A percentile compares a stretch with the other conserved stretches of the same genome.
phyloP scores from a whole-genome alignment of 1,140 invertebrate species.

The Drosophila oshimai region DNA sequence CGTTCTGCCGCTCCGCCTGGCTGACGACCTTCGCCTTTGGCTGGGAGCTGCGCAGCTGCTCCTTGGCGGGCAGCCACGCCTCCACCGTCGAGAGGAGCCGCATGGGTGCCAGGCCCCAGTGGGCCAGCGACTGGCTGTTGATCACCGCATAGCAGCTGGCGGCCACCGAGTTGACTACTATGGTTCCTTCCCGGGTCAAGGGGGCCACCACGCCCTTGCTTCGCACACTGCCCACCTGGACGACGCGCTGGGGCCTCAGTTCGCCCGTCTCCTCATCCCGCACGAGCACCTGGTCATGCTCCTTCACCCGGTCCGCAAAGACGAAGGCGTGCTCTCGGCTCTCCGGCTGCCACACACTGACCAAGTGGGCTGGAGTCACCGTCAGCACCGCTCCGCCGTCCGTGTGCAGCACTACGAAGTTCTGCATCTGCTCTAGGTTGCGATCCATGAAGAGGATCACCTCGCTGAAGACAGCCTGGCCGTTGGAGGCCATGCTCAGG shows the following conservation, averaged over 20 bases:
- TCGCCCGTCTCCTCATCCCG: conserved; percentile 82
- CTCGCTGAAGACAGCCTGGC: conserved; percentile 90
- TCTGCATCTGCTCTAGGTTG: conserved; percentile 86
- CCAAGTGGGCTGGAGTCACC: conserved; percentile 93
- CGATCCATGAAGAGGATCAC: conserved; percentile 96
- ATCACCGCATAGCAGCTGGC: conserved; percentile 97
- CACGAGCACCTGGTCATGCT: conserved; percentile 84
- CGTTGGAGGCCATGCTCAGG: conserved; percentile 88
- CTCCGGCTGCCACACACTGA: conserved; percentile 83
- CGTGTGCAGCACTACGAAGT: conserved; percentile 89
- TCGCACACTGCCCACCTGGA: conserved; percentile 84
- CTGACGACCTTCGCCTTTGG: conserved; percentile 31
- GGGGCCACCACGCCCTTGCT: conserved; percentile 93
- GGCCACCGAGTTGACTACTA: conserved; percentile 94
- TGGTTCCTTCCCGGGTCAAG: conserved; percentile 91
- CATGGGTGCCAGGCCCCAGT: conserved; percentile 91
- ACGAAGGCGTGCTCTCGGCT: conserved; percentile 81
- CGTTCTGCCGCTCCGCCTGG: conserved; percentile 81
- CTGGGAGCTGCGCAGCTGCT: conserved; percentile 40
- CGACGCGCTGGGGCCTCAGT: conserved; percentile 86
- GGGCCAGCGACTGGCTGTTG: conserved; percentile 92
- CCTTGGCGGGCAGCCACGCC: conserved; percentile 63
- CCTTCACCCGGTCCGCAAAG: conserved; percentile 85
- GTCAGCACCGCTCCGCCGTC: conserved; percentile 88
- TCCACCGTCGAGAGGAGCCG: conserved; percentile 85